phyloP scores from a whole-genome alignment of 2,888 invertebrate genomes.

The Kuschelorhynchus macadamiae region DNA sequence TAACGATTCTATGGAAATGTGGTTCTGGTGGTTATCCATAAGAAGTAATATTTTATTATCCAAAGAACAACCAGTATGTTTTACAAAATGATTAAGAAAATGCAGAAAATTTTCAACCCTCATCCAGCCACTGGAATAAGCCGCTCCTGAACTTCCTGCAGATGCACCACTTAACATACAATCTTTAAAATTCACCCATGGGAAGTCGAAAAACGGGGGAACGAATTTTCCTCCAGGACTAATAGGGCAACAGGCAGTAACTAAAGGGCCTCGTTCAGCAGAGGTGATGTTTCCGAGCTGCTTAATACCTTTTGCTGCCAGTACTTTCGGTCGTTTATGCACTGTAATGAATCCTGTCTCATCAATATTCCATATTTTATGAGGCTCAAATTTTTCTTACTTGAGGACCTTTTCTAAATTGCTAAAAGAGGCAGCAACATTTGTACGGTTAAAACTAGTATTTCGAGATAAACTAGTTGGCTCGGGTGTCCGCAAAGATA shows the following conservation, averaged over 20 bases:
- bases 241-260: conserved; percentile 61
- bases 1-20: conserved; percentile 56
- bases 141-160: conserved; percentile 28
- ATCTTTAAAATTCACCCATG: conserved; percentile 30
- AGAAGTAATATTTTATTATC: conserved; percentile 57
- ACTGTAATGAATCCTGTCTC: conserved; percentile 64
- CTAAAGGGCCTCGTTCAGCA: conserved; percentile 63
- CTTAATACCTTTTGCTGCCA: conserved; percentile 62
- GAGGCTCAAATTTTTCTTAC: conserved; percentile 29
- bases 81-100: conserved; percentile 59
- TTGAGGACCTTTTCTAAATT: conserved; percentile 50
- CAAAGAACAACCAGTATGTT: conserved; percentile 57
- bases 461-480: conserved; percentile 56
- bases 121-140: conserved; percentile 62
- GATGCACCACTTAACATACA: conserved; percentile 29
- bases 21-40: conserved; percentile 60
- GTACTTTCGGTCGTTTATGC: conserved; percentile 59
- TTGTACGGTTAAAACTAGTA: conserved; percentile 58
- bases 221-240: conserved; percentile 62
- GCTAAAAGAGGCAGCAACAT: conserved; percentile 52
- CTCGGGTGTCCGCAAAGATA: conserved; percentile 51
- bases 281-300: conserved; percentile 63
- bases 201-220: conserved; percentile 62
- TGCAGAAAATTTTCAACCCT: conserved; percentile 56
- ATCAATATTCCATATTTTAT: conserved; percentile 60